Evolutionary conservation across 2,113 vertebrate genomes (phyloP).

Genomic region (Coptodon bakossiorum): DNA sequence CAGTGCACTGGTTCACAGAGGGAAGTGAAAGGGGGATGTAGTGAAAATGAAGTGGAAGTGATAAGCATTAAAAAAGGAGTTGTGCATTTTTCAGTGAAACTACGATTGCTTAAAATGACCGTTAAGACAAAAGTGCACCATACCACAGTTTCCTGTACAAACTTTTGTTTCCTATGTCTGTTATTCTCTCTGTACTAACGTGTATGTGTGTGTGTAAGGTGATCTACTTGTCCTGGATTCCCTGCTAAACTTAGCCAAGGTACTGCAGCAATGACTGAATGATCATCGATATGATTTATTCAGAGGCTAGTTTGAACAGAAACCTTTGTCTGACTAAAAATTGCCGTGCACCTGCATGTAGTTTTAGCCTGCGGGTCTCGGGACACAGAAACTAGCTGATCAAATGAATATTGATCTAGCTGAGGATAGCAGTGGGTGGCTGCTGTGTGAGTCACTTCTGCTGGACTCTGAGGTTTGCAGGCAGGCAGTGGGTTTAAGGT

Average conservation of each 20-base stretch:
- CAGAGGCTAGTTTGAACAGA: neutral
- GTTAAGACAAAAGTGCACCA: neutral
- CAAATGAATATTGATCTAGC: conserved; percentile 17
- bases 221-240: conserved; percentile 68
- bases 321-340: neutral
- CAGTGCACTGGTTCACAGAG: neutral
- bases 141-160: neutral
- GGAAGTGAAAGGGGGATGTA: conserved; percentile 37
- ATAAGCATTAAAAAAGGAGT: neutral
- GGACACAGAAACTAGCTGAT: neutral
- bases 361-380: neutral
- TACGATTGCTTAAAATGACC: neutral
- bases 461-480: neutral
- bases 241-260: conserved; percentile 65
- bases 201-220: conserved; percentile 34
- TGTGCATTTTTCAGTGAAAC: neutral
- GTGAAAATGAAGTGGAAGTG: conserved; percentile 8
- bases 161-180: neutral
- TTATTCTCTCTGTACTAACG: neutral
- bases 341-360: neutral
- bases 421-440: neutral
- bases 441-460: neutral
- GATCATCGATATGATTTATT: conserved; percentile 2
- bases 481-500: neutral
- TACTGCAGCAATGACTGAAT: conserved; percentile 1